A percentile compares a stretch with the other conserved stretches of the same genome.
These are phyloP conservation scores for Diachasma alloeum DNA, from an alignment of 1,140 invertebrate genomes.

Conservation along the genomic window DNA sequence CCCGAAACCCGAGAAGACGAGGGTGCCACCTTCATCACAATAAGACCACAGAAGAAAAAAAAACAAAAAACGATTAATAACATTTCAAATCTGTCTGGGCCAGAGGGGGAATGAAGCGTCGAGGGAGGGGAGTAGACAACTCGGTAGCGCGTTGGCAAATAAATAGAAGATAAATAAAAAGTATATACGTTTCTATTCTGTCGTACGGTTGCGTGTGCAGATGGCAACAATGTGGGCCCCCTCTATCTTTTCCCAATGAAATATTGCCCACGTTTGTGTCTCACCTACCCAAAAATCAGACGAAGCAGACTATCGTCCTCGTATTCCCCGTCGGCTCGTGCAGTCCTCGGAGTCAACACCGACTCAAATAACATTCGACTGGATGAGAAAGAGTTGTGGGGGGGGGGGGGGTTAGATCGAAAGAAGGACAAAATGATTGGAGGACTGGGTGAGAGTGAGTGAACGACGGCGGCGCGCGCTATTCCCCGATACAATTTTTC, in stretches of 20 bases:
- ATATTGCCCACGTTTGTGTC: constrained; percentile 52
- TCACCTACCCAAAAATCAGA: constrained; percentile 5
- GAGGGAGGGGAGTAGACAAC: neutral
- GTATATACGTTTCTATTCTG: constrained; percentile 31
- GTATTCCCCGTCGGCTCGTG: neutral
- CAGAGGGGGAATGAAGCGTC: constrained; percentile 40
- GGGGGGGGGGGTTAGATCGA: neutral
- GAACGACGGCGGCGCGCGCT: constrained; percentile 34
- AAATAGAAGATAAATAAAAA: constrained; percentile 66
- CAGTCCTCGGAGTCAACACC: neutral
- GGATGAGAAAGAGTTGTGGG: too few relatives aligned
- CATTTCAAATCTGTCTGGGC: constrained; percentile 60
- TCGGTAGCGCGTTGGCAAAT: constrained; percentile 52
- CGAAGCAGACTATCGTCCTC: neutral
- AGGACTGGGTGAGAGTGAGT: constrained; percentile 10
- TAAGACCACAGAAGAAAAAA: constrained; percentile 11
- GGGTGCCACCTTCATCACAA: neutral
- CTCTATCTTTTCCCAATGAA: constrained; percentile 44
- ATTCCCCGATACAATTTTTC: constrained; percentile 45
- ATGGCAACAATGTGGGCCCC: constrained; percentile 62
- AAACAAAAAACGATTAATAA: constrained; percentile 64
- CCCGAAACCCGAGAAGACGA: neutral
- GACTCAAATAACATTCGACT: neutral
- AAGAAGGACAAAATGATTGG: neutral
- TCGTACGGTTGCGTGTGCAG: constrained; percentile 60